phyloP scores from a whole-genome alignment of 2,113 vertebrate genomes.

The Acrocephalus kingi region DNA sequence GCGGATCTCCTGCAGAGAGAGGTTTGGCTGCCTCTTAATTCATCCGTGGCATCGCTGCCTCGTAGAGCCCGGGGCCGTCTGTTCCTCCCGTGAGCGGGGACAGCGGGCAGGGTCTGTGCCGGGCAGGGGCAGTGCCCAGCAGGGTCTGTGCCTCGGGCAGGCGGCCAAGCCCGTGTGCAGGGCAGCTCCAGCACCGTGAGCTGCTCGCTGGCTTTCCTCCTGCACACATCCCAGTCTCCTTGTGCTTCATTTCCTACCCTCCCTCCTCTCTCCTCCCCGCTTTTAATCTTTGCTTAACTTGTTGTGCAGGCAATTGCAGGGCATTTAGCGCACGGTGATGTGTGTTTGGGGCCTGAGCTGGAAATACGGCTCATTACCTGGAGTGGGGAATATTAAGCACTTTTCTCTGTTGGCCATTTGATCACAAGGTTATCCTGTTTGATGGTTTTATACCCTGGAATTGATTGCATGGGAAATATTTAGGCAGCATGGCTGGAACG shows the following conservation, averaged over 20 bases:
- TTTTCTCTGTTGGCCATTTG: slow-evolving; percentile 60
- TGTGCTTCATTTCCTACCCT: background rate
- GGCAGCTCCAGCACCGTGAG: background rate
- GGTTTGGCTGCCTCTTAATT: background rate
- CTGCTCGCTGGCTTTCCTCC: background rate
- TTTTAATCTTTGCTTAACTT: slow-evolving; percentile 48
- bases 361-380: slow-evolving; percentile 54
- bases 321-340: slow-evolving; percentile 26
- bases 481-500: background rate
- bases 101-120: background rate
- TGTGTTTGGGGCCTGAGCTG: slow-evolving; percentile 41
- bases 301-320: slow-evolving; percentile 17
- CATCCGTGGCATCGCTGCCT: background rate
- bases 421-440: slow-evolving; percentile 54
- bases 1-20: background rate
- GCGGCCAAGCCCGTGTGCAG: background rate
- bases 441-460: slow-evolving; percentile 40
- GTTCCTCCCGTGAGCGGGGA: background rate
- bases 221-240: background rate
- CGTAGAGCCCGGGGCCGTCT: background rate
- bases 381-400: slow-evolving; percentile 60
- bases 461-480: slow-evolving; percentile 54
- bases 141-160: background rate
- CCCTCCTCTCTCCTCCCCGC: background rate
- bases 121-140: background rate